Conservation (phyloP, 2,888 invertebrate genomes). For the Orthosia cruda region DNA sequence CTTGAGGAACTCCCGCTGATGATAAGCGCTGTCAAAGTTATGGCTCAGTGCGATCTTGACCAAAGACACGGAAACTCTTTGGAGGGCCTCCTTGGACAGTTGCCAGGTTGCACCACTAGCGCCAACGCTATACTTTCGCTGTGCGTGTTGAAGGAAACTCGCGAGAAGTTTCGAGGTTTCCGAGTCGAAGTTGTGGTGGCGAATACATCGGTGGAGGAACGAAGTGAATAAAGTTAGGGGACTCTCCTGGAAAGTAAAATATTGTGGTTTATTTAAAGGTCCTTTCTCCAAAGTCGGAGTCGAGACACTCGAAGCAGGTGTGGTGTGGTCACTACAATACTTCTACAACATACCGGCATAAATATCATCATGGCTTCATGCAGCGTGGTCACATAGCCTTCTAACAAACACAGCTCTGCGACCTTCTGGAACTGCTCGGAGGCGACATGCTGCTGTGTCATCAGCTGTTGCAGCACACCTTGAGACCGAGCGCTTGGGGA, state of each 20-base stretch:
- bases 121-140: slow-evolving; percentile 85
- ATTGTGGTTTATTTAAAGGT: background rate
- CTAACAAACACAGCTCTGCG: slow-evolving; percentile 90
- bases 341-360: slow-evolving; percentile 91
- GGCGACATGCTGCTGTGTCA: slow-evolving; percentile 77
- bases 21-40: slow-evolving; percentile 92
- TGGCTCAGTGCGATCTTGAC: slow-evolving; percentile 92
- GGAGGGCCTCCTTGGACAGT: slow-evolving; percentile 90
- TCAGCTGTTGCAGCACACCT: slow-evolving; percentile 75
- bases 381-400: slow-evolving; percentile 92
- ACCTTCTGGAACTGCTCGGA: slow-evolving; percentile 87
- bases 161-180: slow-evolving; percentile 82
- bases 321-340: background rate
- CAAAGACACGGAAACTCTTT: slow-evolving; percentile 91
- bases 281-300: no score
- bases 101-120: slow-evolving; percentile 80
- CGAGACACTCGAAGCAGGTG: background rate
- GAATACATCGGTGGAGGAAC: slow-evolving; percentile 91
- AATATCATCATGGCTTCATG: slow-evolving; percentile 94
- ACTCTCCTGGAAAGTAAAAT: slow-evolving; percentile 91
- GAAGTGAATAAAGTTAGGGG: slow-evolving; percentile 92
- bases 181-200: slow-evolving; percentile 87
- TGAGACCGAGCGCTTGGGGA: slow-evolving; percentile 75
- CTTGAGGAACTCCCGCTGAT: slow-evolving; percentile 93
- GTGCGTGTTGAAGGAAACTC: slow-evolving; percentile 83